Conservation (phyloP, 2,113 vertebrate species). For the Barbus barbus region DNA sequence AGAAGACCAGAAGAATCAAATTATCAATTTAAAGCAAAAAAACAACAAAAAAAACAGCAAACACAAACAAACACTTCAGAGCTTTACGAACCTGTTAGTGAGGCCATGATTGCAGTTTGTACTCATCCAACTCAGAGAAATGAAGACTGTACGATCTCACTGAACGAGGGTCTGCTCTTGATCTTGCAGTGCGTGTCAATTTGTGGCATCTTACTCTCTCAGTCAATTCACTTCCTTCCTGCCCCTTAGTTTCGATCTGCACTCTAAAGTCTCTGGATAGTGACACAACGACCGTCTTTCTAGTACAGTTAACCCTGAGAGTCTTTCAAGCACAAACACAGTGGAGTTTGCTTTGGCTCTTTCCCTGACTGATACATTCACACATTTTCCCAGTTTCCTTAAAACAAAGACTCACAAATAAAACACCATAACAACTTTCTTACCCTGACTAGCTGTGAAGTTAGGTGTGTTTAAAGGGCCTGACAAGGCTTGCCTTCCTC, state of each 20-base stretch:
- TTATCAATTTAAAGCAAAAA: background rate
- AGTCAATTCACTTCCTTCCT: slow-evolving; percentile 58
- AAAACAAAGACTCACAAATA: slow-evolving; percentile 30
- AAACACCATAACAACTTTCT: background rate
- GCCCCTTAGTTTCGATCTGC: slow-evolving; percentile 48
- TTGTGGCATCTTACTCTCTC: slow-evolving; percentile 39
- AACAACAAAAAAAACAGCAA: too few species aligned
- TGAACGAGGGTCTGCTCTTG: slow-evolving; percentile 23
- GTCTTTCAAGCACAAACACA: background rate
- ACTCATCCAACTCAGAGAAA: slow-evolving; percentile 29
- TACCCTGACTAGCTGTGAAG: background rate
- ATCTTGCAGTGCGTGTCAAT: slow-evolving; percentile 39
- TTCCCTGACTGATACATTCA: background rate
- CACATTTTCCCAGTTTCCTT: background rate
- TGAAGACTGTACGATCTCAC: slow-evolving; percentile 23
- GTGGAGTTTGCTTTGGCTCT: slow-evolving; percentile 52
- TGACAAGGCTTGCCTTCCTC: background rate
- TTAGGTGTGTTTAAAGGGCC: background rate
- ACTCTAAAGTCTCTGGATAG: background rate
- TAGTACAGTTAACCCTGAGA: background rate
- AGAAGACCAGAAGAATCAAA: background rate
- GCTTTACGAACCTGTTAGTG: slow-evolving; percentile 47
- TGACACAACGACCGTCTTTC: background rate
- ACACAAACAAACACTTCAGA: slow-evolving; percentile 7
- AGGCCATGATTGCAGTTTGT: slow-evolving; percentile 39